These are phyloP conservation scores for Cirrhinus mrigala DNA, from an alignment of 2,797 vertebrate species.

Conservation along the genomic window DNA sequence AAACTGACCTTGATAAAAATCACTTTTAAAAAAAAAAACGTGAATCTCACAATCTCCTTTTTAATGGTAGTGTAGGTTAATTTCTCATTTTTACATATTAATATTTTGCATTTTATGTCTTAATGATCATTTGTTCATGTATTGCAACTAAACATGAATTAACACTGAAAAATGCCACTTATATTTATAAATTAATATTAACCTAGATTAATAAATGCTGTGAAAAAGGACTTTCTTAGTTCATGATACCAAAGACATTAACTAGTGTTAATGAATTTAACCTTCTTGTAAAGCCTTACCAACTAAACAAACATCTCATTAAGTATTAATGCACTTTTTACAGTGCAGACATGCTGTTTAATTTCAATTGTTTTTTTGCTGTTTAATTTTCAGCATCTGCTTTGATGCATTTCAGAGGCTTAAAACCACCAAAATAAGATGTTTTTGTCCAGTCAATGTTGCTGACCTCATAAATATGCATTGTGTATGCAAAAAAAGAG, in stretches of 20 bases:
- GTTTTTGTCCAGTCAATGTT: neutral
- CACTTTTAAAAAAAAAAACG: too few species aligned
- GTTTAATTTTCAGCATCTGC: neutral
- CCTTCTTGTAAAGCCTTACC: neutral
- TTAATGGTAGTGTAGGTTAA: too few species aligned
- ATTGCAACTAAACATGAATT: neutral
- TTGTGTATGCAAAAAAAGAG: neutral
- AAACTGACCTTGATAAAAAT: too few species aligned
- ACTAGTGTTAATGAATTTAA: neutral
- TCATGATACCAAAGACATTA: neutral
- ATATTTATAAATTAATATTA: neutral
- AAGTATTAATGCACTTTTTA: neutral
- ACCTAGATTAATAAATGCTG: slow-evolving; percentile 4
- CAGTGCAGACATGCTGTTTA: neutral
- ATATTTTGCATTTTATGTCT: neutral
- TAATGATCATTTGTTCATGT: neutral
- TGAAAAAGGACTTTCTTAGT: neutral
- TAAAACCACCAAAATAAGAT: neutral
- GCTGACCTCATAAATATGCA: slow-evolving; percentile 1
- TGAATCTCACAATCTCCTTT: too few species aligned
- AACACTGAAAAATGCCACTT: neutral
- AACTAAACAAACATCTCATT: neutral
- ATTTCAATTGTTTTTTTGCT: neutral
- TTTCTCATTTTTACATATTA: too few species aligned
- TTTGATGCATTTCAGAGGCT: slow-evolving; percentile 6